Percentiles rank a stretch among this genome's conserved stretches.
phyloP scores from a whole-genome alignment of 2,888 invertebrate genomes.

The Cephus pulcher region DNA sequence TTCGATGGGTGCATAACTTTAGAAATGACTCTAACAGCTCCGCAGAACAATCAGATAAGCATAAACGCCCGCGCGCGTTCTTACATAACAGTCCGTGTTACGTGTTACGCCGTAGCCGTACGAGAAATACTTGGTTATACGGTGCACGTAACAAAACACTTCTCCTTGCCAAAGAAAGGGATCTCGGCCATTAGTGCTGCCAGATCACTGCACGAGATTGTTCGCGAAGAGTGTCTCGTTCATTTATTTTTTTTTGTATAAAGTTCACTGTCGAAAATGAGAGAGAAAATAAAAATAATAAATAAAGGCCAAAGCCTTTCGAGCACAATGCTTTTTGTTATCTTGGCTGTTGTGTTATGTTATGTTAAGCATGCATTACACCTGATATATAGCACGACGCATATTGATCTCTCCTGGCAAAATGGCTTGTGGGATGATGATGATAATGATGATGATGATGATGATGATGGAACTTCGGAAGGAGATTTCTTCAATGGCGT shows the following conservation, averaged over 20 bases:
- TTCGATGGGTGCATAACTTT: constrained; percentile 5
- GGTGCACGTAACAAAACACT: constrained; percentile 7
- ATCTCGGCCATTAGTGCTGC: constrained; percentile 5
- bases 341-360: no score
- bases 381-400: no score
- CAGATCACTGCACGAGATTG: constrained; percentile 2
- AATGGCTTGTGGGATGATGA: no score
- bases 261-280: not conserved
- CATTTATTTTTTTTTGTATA: constrained; percentile 1
- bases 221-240: constrained; percentile 10
- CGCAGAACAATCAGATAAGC: constrained; percentile 41
- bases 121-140: constrained; percentile 12
- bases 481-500: constrained; percentile 36
- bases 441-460: not conserved
- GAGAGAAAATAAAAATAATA: not conserved
- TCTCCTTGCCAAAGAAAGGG: constrained; percentile 15
- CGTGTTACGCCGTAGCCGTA: constrained; percentile 19
- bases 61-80: constrained; percentile 37
- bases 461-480: not conserved
- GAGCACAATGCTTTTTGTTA: no score
- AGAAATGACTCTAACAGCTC: constrained; percentile 7
- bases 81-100: constrained; percentile 28
- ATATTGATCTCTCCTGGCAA: no score
- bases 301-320: not conserved
- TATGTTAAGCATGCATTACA: not conserved